Base-by-base conservation (phyloP, 2,797 vertebrate genomes). In the Myotis findleyi region DNA sequence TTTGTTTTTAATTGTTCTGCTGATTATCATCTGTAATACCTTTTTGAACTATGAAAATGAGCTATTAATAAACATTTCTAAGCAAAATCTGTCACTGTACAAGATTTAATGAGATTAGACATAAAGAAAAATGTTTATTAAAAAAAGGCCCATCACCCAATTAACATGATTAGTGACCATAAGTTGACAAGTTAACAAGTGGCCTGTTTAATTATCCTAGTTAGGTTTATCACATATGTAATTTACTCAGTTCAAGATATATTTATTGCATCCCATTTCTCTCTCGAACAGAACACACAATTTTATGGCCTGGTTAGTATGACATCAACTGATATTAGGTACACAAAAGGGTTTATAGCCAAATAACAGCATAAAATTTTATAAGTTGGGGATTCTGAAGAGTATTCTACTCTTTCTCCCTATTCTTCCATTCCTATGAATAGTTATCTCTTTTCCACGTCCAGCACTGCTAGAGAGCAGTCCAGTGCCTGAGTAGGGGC, bases 51-150 rank as follows among this genome's bases (percentile, higher is more conserved):
- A 62, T 71, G 30, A 96, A 97, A 97, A 96, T 82, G 71, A 97
- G 93, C n/a, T 96, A 86, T 94, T 97, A 97, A 98, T 97, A 97
- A 98, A 98, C 97, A 96, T 80, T 88, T 97, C 97, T 96, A 97
- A 97, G 81, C 30, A 93, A 85, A 93, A 16, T 66, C n/a, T 84
- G 9, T 86, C 84, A 73, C 33, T 53, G 5, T 94, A 79, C 20
- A 66, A 79, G 53, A 75, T 92, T 96, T 96, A 83, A 92, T 92
- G 53, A 68, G 17, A 16, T 83, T 14, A 77, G 23, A 33, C 14
- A 75, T 75, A 59, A 97, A 93, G 13, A 95, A 87, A 91, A 62
- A 69, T 47, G 73, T 95, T 93, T 97, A 64, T 41, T 69, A 9
- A 94, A 62, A 96, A 95, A 77, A 83, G 7, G 5, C 55, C 84